Conservation (phyloP, 1,140 invertebrate species). For the Drosophila pectinifera region DNA sequence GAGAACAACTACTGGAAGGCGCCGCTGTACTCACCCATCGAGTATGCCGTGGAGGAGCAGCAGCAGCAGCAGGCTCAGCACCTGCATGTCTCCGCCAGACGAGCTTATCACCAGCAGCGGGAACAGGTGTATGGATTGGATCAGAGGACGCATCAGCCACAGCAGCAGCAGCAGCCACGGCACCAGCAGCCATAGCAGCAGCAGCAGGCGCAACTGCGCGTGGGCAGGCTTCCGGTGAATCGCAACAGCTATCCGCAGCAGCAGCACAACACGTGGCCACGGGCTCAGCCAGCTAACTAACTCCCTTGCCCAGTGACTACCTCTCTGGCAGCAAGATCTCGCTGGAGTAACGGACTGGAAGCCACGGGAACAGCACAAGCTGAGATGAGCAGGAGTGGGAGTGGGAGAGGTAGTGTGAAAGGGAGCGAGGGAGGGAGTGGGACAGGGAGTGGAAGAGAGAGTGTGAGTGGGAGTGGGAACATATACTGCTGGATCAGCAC, state of each 20-base stretch:
- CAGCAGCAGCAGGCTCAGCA: conserved; percentile 55
- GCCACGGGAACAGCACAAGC: conserved; percentile 66
- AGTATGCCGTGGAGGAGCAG: conserved; percentile 56
- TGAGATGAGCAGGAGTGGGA: conserved; percentile 65
- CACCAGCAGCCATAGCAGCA: too few relatives aligned
- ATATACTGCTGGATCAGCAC: conserved; percentile 57
- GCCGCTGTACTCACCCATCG: conserved; percentile 68
- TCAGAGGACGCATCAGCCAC: conserved; percentile 43
- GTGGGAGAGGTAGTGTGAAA: too few relatives aligned
- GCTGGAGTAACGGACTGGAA: conserved; percentile 71
- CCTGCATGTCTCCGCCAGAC: conserved; percentile 55
- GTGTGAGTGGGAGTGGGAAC: too few relatives aligned
- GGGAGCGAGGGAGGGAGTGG: too few relatives aligned
- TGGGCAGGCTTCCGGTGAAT: conserved; percentile 76
- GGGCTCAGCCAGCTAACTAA: conserved; percentile 51
- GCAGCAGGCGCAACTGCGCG: conserved; percentile 59
- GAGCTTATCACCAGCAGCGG: conserved; percentile 67
- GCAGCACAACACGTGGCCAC: conserved; percentile 22
- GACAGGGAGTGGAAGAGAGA: too few relatives aligned
- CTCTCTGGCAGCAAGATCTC: conserved; percentile 78
- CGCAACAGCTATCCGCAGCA: conserved; percentile 51
- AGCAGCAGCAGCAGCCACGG: conserved; percentile 33
- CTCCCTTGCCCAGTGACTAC: conserved; percentile 76
- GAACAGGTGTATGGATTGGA: conserved; percentile 62
- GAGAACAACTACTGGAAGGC: conserved; percentile 84